A percentile compares a stretch with the other conserved stretches of the same genome.
phyloP scores from a whole-genome alignment of 2,113 vertebrate species.

The Synodontis membranacea region DNA sequence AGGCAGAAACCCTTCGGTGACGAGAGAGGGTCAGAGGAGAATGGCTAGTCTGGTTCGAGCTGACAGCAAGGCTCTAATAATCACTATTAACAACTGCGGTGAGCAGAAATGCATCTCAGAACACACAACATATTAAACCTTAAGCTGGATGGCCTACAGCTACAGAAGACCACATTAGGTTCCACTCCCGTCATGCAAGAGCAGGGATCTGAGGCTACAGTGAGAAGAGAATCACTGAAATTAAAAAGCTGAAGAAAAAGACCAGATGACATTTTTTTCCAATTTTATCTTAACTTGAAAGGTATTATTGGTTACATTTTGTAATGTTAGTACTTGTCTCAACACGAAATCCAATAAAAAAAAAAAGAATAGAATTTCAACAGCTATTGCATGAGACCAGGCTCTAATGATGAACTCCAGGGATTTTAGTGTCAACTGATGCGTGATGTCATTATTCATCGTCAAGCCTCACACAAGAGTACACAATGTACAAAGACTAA shows the following conservation, averaged over 20 bases:
- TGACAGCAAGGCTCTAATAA: background rate
- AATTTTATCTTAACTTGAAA: background rate
- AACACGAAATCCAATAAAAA: background rate
- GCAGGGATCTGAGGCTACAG: background rate
- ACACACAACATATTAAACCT: background rate
- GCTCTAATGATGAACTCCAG: background rate
- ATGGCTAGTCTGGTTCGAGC: background rate
- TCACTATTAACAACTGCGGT: background rate
- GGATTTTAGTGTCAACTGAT: background rate
- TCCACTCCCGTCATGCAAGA: background rate
- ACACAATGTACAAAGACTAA: conserved; percentile 12
- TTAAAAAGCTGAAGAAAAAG: background rate
- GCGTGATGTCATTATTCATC: conserved; percentile 14
- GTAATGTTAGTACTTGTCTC: background rate
- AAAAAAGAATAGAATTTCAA: background rate
- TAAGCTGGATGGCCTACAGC: background rate
- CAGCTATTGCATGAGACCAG: background rate
- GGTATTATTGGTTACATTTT: background rate
- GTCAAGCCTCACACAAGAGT: background rate
- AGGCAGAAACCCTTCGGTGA: background rate
- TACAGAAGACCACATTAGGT: background rate
- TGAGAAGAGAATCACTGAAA: background rate
- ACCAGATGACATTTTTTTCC: too few relatives aligned
- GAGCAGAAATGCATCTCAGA: background rate
- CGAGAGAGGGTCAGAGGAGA: background rate